Evolutionary conservation across 1,140 invertebrate genomes (phyloP), one percentile per base, ranked within the genome.

Genomic region (Ceratina japonica): DNA sequence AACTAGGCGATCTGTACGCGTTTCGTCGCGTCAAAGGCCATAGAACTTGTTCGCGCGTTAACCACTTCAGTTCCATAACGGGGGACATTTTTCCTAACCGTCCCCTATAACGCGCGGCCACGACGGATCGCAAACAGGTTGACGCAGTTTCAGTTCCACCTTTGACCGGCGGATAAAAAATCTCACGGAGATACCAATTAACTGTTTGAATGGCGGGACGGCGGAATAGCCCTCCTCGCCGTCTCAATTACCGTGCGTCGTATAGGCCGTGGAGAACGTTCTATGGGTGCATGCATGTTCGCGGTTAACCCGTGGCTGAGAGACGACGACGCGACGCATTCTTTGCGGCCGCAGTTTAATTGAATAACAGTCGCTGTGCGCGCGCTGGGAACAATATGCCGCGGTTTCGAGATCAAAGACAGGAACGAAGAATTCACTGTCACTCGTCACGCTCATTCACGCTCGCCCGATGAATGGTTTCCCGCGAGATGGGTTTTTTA

Each of bases 351-450:
- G 20, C 37, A 58, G 20, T 59, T 54, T 58, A 68, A 75, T 68
- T 44, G 31, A 68, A 56, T 66, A 66, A 75, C 52, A 27, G 31
- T 75, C 54, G 31, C 27, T 51, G 13, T 79, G 62, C 31, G 44
- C 65, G 18, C 51, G 37, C 3, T 7, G 44, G n/a, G n/a, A 76
- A 81, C 54, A 70, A 65, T 62, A 65, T n/a, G n/a, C 20, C 44
- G 37, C n/a, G 22, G 27, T n/a, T n/a, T 59, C 27, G 52, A 79
- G 44, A 52, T 74, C 63, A 59, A 66, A 81, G 74, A 16, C 59
- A 59, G 20, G 2, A 81, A 81, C 61, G 66, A 81, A 76, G 69
- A 76, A 70, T 65, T 76, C 62, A 18, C 49, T 44, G 37, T 44
- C 13, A 37, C 52, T 31, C 31, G 3, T 22, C 18, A 31, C 54